Conservation (phyloP, 2,797 vertebrate genomes). For the Pantherophis vulpinus region DNA sequence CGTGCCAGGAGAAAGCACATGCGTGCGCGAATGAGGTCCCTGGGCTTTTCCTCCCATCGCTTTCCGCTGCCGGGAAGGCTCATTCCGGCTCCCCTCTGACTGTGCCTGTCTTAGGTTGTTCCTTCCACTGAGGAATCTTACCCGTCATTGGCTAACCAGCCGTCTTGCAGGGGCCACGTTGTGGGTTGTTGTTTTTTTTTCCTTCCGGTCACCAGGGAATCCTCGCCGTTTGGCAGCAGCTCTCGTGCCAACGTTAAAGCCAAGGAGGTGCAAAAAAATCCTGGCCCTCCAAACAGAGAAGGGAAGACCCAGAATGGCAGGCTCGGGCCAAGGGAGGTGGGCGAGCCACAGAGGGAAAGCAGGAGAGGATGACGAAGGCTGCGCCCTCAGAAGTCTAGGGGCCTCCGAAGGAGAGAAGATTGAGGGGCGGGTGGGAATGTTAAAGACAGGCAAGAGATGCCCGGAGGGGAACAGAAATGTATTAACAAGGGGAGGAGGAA, state of each 20-base stretch:
- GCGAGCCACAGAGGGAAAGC: not conserved
- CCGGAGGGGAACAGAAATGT: not conserved
- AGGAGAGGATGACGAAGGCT: not conserved
- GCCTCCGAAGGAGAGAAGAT: not conserved
- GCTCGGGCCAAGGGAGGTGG: not conserved
- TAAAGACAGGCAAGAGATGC: not conserved
- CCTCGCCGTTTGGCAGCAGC: not conserved
- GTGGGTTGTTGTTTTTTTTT: too few species aligned
- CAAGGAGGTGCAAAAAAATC: not conserved
- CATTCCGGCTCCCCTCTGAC: constrained; percentile 80
- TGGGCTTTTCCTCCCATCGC: not conserved
- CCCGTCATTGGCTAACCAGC: constrained; percentile 97
- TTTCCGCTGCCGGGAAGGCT: not conserved
- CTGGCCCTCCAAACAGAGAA: not conserved
- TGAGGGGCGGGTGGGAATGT: not conserved
- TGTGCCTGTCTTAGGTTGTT: constrained; percentile 99
- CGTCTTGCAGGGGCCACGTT: constrained; percentile 75
- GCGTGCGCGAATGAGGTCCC: not conserved
- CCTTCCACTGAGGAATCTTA: constrained; percentile 92
- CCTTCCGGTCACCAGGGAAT: not conserved
- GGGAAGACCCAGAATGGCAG: not conserved
- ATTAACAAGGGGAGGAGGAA: not conserved
- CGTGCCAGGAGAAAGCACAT: not conserved
- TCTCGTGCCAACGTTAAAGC: not conserved
- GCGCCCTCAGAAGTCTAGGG: constrained; percentile 37